These are phyloP conservation scores for Coptodon rendalli DNA, from an alignment of 2,113 vertebrate genomes.

Conservation along the genomic window DNA sequence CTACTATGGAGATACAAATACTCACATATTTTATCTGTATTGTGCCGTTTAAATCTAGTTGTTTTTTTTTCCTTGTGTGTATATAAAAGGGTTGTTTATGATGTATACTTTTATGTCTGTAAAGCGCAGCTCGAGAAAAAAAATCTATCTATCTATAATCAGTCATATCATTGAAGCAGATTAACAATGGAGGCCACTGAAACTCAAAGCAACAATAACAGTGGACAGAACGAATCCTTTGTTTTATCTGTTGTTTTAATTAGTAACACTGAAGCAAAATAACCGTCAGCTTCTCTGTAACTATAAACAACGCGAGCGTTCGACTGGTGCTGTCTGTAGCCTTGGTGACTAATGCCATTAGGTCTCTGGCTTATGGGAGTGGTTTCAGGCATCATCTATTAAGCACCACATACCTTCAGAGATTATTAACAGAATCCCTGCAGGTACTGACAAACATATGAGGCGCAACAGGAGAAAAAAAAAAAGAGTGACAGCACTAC, in stretches of 20 bases:
- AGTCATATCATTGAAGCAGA: neutral
- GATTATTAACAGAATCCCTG: slow-evolving; percentile 62
- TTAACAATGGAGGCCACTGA: neutral
- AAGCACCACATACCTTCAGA: slow-evolving; percentile 49
- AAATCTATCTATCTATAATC: neutral
- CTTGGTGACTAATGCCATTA: slow-evolving; percentile 46
- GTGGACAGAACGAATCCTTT: neutral
- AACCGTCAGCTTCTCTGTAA: neutral
- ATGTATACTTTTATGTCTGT: neutral
- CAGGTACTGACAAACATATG: slow-evolving; percentile 52
- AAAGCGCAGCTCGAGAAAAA: neutral
- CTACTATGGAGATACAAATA: neutral
- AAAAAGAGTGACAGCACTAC: slow-evolving; percentile 46
- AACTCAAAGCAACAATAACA: neutral
- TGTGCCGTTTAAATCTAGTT: neutral
- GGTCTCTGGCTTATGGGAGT: slow-evolving; percentile 23
- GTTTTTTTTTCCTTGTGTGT: neutral
- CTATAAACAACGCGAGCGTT: slow-evolving; percentile 25
- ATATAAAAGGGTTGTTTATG: neutral
- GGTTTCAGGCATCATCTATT: slow-evolving; percentile 29
- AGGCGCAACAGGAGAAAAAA: slow-evolving; percentile 38
- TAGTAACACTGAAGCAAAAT: slow-evolving; percentile 1
- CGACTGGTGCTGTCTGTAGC: neutral
- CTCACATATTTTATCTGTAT: neutral
- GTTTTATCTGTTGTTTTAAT: neutral